A percentile compares a stretch with the other conserved stretches of the same genome.
Evolutionary conservation across 2,888 invertebrate species (phyloP).

Genomic region (Ectemnius lituratus): DNA sequence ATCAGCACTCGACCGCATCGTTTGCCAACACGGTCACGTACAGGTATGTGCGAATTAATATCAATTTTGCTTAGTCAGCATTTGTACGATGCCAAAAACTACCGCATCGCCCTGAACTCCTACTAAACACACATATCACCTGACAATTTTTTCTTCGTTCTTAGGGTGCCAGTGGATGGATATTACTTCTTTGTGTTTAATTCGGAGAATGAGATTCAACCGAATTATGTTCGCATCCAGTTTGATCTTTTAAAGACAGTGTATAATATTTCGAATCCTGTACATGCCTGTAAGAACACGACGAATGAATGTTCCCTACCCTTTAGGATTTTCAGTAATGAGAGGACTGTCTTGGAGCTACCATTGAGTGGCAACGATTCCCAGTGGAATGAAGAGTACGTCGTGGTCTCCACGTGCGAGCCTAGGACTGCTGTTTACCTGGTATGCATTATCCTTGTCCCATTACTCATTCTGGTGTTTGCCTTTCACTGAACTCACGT

Average conservation of each 20-base stretch:
- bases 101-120: not conserved
- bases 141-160: slow-evolving; percentile 13
- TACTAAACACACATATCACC: not conserved
- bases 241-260: slow-evolving; percentile 86
- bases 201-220: slow-evolving; percentile 88
- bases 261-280: slow-evolving; percentile 83
- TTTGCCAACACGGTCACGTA: slow-evolving; percentile 84
- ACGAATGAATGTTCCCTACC: slow-evolving; percentile 83
- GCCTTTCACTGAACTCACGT: slow-evolving; percentile 82
- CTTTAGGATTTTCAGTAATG: slow-evolving; percentile 84
- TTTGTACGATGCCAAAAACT: not conserved
- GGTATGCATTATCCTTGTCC: slow-evolving; percentile 85
- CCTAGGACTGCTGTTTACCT: slow-evolving; percentile 86
- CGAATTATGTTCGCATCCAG: slow-evolving; percentile 84
- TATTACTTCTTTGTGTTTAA: slow-evolving; percentile 92
- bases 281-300: slow-evolving; percentile 83
- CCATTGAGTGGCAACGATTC: slow-evolving; percentile 83
- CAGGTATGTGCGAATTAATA: slow-evolving; percentile 77
- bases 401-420: slow-evolving; percentile 86
- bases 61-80: not conserved
- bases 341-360: slow-evolving; percentile 85
- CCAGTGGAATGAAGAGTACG: slow-evolving; percentile 86
- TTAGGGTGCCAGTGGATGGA: slow-evolving; percentile 86
- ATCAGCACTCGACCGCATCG: slow-evolving; percentile 79
- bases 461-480: slow-evolving; percentile 84